phyloP scores from a whole-genome alignment of 2,113 vertebrate species.

The Herpailurus yagouaroundi region DNA sequence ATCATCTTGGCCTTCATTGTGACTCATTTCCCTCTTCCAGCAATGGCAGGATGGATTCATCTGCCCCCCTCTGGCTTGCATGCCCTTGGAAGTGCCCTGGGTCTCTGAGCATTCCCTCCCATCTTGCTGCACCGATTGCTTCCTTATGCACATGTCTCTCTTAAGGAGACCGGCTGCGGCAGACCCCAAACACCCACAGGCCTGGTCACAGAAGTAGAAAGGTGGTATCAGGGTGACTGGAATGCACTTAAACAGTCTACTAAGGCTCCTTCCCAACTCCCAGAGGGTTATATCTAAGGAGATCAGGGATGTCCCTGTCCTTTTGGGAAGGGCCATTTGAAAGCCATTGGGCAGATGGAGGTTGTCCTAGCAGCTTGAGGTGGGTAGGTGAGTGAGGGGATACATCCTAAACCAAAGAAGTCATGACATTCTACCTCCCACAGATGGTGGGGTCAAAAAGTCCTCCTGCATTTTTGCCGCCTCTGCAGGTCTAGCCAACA shows the following conservation, averaged over 20 bases:
- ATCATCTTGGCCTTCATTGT: background rate
- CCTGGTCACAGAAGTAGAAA: background rate
- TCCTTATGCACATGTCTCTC: background rate
- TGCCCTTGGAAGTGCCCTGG: accelerated
- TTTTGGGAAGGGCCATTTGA: background rate
- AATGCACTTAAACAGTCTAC: background rate
- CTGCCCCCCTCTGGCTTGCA: accelerated
- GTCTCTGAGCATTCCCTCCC: background rate
- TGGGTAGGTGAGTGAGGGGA: background rate
- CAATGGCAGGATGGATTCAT: background rate
- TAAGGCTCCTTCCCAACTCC: background rate
- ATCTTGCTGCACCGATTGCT: too few relatives aligned
- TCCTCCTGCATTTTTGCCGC: background rate
- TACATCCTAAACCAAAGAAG: background rate
- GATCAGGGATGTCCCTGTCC: background rate
- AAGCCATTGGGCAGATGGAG: background rate
- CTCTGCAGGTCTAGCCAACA: background rate
- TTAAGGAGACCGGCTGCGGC: background rate
- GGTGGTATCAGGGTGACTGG: background rate
- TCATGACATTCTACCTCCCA: background rate
- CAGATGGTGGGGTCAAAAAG: background rate
- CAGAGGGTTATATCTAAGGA: background rate
- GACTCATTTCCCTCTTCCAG: background rate
- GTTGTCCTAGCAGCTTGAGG: background rate
- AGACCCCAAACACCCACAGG: background rate